Evolutionary conservation across 2,797 vertebrate genomes (phyloP).

Genomic region (Nasua narica): DNA sequence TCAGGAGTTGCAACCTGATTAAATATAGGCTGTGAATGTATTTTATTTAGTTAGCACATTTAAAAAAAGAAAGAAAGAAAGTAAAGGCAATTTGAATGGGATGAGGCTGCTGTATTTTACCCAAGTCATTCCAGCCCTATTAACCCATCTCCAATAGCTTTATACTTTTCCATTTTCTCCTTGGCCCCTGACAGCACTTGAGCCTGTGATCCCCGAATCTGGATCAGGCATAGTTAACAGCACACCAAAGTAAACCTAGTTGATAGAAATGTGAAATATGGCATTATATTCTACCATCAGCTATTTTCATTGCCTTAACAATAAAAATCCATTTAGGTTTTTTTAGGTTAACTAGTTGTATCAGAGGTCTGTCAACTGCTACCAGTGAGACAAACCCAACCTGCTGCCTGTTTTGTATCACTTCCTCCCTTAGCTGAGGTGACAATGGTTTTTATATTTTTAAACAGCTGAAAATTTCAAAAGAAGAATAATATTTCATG

Average conservation of each 20-base stretch:
- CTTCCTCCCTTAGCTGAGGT: not conserved
- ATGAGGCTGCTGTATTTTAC: not conserved
- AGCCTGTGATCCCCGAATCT: not conserved
- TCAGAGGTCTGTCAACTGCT: not conserved
- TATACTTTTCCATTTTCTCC: not conserved
- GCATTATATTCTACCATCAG: not conserved
- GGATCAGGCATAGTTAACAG: constrained; percentile 4
- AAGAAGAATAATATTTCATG: constrained; percentile 6
- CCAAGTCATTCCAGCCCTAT: not conserved
- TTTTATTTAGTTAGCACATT: constrained; percentile 6
- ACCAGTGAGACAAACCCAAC: not conserved
- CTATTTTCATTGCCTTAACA: not conserved
- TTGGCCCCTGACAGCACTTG: not conserved
- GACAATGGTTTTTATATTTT: constrained; percentile 11
- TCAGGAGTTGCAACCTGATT: not conserved
- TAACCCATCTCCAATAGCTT: not conserved
- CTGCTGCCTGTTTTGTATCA: not conserved
- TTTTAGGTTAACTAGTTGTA: not conserved
- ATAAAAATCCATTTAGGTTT: not conserved
- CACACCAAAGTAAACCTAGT: not conserved
- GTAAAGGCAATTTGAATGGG: not conserved
- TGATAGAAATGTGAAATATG: not conserved
- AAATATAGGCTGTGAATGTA: not conserved
- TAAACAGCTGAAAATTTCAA: constrained; percentile 12
- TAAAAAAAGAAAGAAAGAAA: not conserved